Conservation (phyloP, 2,888 invertebrate species). For the Chymomyza amoena region DNA sequence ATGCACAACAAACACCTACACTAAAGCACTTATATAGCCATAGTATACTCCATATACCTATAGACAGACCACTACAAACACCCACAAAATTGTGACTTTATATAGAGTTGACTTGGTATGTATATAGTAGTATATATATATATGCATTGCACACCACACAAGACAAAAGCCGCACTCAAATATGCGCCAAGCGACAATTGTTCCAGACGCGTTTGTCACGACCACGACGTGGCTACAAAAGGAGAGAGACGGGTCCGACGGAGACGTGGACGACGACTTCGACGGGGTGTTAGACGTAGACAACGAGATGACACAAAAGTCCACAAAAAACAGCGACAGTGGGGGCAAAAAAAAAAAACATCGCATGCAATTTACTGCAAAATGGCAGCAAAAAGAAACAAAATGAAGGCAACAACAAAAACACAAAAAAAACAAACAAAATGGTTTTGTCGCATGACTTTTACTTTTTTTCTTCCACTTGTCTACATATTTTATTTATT, state of each 20-base stretch:
- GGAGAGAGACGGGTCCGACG: neutral
- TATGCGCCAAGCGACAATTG: conserved; percentile 16
- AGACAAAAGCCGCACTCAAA: conserved; percentile 34
- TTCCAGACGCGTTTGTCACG: conserved; percentile 64
- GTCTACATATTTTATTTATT: neutral
- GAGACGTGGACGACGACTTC: neutral
- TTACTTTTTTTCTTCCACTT: neutral
- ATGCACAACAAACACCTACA: conserved; percentile 5
- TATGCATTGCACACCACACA: conserved; percentile 1
- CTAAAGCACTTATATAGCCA: neutral
- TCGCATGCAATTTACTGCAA: conserved; percentile 8
- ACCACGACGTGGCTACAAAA: conserved; percentile 19
- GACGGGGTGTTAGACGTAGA: neutral
- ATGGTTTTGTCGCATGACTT: conserved; percentile 10
- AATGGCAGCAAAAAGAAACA: conserved; percentile 3
- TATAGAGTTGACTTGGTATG: neutral
- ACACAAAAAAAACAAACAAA: neutral
- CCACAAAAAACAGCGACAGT: neutral
- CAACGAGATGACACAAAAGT: conserved; percentile 5
- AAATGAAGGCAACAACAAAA: neutral
- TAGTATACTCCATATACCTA: neutral
- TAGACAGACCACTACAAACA: neutral
- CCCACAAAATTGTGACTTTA: neutral
- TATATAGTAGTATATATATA: no score
- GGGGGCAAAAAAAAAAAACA: conserved; percentile 4